phyloP scores from a whole-genome alignment of 1,140 invertebrate genomes.

The Calliopsis andreniformis region DNA sequence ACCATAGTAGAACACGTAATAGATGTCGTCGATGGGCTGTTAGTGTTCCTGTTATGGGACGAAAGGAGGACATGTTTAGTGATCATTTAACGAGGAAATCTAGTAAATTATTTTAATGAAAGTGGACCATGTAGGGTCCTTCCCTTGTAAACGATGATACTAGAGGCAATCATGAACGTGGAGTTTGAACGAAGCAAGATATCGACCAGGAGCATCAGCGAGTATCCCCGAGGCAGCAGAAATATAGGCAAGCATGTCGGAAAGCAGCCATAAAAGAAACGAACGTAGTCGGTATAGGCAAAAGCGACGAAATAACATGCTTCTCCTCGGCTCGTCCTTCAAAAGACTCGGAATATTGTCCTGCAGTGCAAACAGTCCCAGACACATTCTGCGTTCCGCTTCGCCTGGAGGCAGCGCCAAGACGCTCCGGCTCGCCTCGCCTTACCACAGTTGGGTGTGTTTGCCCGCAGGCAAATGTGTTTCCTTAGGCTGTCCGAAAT shows the following conservation, averaged over 20 bases:
- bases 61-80: no score
- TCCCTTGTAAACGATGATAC: no score
- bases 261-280: constrained; percentile 25
- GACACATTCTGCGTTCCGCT: constrained; percentile 78
- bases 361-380: constrained; percentile 77
- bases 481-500: constrained; percentile 79
- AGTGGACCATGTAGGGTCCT: no score
- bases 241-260: constrained; percentile 23
- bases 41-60: no score
- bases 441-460: constrained; percentile 60
- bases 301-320: constrained; percentile 64
- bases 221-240: not conserved
- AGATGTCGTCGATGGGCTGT: no score
- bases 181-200: no score
- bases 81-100: no score
- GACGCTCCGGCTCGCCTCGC: constrained; percentile 61
- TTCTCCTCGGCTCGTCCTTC: constrained; percentile 69
- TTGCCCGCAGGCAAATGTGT: constrained; percentile 80
- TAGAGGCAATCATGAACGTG: no score
- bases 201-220: no score
- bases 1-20: no score
- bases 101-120: no score
- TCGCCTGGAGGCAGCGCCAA: constrained; percentile 71
- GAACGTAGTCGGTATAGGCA: not conserved
- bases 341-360: constrained; percentile 79